These are phyloP conservation scores for Megastigmus dorsalis DNA, from an alignment of 2,888 invertebrate species.

Conservation along the genomic window DNA sequence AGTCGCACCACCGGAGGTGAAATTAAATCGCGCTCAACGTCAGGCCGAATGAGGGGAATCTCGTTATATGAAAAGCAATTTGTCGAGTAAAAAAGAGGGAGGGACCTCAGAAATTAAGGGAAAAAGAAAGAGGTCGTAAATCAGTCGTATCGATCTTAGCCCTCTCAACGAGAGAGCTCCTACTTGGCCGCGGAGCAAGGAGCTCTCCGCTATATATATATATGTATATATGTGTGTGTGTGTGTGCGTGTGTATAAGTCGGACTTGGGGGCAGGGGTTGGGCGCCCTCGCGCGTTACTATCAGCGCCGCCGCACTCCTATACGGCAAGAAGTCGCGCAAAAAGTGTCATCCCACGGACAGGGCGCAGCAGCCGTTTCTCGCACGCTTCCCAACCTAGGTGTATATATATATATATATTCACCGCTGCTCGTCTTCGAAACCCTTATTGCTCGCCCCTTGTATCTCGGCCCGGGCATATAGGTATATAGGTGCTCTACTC, in stretches of 20 bases:
- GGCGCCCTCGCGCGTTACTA: no score
- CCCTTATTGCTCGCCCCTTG: slow-evolving; percentile 29
- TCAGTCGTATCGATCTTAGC: slow-evolving; percentile 39
- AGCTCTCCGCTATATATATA: no score
- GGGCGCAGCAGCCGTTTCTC: slow-evolving; percentile 12
- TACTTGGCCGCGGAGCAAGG: not conserved
- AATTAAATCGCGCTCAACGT: slow-evolving; percentile 29
- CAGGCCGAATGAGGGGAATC: slow-evolving; percentile 25
- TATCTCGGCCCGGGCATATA: not conserved
- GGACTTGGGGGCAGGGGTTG: not conserved
- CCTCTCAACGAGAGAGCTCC: slow-evolving; percentile 11
- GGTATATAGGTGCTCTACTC: slow-evolving; percentile 9
- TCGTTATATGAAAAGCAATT: slow-evolving; percentile 42
- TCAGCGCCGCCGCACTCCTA: not conserved
- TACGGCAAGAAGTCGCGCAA: slow-evolving; percentile 19
- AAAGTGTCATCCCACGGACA: slow-evolving; percentile 35
- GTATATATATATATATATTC: no score
- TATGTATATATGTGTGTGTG: no score
- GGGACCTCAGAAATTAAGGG: slow-evolving; percentile 32
- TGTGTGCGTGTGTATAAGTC: no score
- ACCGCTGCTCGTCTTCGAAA: not conserved
- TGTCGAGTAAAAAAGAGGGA: slow-evolving; percentile 21
- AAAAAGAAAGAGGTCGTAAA: slow-evolving; percentile 43
- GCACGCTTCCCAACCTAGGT: no score
- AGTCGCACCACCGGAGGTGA: not conserved